Evolutionary conservation across 1,140 invertebrate species (phyloP).

Genomic region (Littorina saxatilis): DNA sequence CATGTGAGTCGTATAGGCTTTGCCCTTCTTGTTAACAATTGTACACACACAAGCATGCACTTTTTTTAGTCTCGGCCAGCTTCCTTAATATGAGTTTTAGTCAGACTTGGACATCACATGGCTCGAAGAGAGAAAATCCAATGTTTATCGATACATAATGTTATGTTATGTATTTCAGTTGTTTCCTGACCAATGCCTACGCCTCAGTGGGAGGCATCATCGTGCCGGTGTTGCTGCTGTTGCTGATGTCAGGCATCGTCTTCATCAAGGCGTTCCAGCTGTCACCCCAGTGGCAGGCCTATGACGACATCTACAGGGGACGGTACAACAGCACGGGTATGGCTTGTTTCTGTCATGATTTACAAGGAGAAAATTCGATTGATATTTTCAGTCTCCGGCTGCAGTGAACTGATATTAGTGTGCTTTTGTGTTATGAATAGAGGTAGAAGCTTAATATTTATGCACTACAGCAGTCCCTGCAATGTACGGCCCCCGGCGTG

Average conservation of each 20-base stretch:
- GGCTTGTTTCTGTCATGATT: too few species aligned
- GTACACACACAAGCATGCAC: too few species aligned
- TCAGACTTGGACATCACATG: too few species aligned
- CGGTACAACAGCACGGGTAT: constrained; percentile 70
- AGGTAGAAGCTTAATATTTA: not conserved
- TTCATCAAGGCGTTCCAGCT: constrained; percentile 72
- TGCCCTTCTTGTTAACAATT: too few species aligned
- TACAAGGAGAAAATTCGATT: not conserved
- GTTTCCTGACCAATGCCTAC: constrained; percentile 72
- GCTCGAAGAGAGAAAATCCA: too few species aligned
- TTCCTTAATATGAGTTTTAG: too few species aligned
- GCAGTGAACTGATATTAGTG: not conserved
- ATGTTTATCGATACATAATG: too few species aligned
- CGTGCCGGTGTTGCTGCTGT: constrained; percentile 61
- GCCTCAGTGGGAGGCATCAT: constrained; percentile 70
- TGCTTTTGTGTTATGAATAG: not conserved
- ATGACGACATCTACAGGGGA: constrained; percentile 73
- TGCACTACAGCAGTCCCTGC: too few species aligned
- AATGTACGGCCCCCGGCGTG: too few species aligned
- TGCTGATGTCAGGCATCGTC: constrained; percentile 63
- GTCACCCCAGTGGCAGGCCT: constrained; percentile 71
- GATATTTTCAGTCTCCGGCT: not conserved
- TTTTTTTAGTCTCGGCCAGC: too few species aligned
- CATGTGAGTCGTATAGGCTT: too few species aligned
- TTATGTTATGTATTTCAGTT: too few species aligned